Evolutionary conservation across 2,888 invertebrate species (phyloP).

Genomic region (Nineta flava): DNA sequence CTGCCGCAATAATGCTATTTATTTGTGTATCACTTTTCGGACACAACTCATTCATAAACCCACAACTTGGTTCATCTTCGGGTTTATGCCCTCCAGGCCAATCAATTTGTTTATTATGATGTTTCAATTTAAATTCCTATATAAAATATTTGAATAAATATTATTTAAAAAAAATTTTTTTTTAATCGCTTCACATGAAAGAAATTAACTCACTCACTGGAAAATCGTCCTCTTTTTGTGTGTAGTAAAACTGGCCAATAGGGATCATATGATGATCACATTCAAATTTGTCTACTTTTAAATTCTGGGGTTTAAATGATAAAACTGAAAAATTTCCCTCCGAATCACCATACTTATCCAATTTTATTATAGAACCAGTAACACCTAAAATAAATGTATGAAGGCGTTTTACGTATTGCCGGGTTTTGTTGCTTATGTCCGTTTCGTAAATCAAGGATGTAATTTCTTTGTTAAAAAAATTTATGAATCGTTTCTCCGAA

Average conservation of each 20-base stretch:
- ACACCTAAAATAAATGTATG: constrained; percentile 46
- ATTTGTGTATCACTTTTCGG: constrained; percentile 65
- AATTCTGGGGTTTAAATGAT: constrained; percentile 46
- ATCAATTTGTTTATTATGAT: constrained; percentile 51
- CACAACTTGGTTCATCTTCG: constrained; percentile 84
- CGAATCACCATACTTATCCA: constrained; percentile 87
- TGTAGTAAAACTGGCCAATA: constrained; percentile 57
- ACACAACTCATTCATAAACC: constrained; percentile 80
- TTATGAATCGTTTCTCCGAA: too few relatives aligned
- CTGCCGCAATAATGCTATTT: constrained; percentile 66
- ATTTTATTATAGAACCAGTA: constrained; percentile 80
- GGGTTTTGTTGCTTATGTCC: too few relatives aligned
- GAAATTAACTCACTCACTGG: constrained; percentile 48
- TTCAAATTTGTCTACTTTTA: constrained; percentile 35
- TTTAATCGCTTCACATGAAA: neutral
- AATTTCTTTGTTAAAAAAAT: neutral
- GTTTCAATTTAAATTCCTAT: constrained; percentile 59
- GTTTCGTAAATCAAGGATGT: neutral
- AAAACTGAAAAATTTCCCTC: constrained; percentile 95
- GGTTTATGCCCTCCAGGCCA: constrained; percentile 78
- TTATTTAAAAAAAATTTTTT: constrained; percentile 2
- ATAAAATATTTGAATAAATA: constrained; percentile 13
- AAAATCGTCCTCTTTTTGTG: constrained; percentile 37
- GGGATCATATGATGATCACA: constrained; percentile 69
- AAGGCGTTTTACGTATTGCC: too few relatives aligned